Conservation (phyloP, 64 coral and sea anemone genomes). For the Pocillopora verrucosa region DNA sequence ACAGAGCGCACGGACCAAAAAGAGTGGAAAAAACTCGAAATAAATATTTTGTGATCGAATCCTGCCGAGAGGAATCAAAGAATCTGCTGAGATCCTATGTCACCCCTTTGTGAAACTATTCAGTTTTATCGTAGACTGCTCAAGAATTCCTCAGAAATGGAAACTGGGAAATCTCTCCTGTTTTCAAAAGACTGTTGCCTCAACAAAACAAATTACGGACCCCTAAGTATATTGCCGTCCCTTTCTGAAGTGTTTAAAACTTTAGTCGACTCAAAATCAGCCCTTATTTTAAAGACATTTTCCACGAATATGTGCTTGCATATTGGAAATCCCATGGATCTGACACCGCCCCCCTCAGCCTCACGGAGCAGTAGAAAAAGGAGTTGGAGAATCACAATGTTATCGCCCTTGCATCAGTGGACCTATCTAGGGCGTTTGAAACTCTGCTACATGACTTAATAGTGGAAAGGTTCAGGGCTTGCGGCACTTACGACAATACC, state of each 20-base stretch:
- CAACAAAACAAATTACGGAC: too few relatives aligned
- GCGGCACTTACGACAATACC: constrained; percentile 28
- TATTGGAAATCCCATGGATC: constrained; percentile 13
- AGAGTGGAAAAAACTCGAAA: constrained; percentile 23
- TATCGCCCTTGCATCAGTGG: constrained; percentile 38
- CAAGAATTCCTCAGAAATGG: too few relatives aligned
- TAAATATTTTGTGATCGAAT: too few relatives aligned
- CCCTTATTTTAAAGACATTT: constrained; percentile 32
- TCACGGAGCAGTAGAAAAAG: constrained; percentile 34
- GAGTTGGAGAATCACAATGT: constrained; percentile 23
- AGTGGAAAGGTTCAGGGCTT: constrained; percentile 33
- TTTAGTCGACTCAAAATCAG: constrained; percentile 5
- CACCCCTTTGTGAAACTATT: too few relatives aligned
- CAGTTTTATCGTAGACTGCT: too few relatives aligned
- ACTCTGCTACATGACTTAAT: constrained; percentile 15
- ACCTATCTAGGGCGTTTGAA: constrained; percentile 43
- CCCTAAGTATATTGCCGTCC: too few relatives aligned
- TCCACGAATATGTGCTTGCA: constrained; percentile 15
- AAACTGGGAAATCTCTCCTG: too few relatives aligned
- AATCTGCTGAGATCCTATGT: too few relatives aligned
- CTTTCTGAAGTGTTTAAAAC: not conserved
- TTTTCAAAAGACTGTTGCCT: too few relatives aligned
- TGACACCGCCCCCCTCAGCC: constrained; percentile 15
- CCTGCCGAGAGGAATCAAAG: too few relatives aligned
- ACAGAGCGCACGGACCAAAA: not conserved